phyloP scores from a whole-genome alignment of 2,113 vertebrate genomes.

The Hiodon alosoides region DNA sequence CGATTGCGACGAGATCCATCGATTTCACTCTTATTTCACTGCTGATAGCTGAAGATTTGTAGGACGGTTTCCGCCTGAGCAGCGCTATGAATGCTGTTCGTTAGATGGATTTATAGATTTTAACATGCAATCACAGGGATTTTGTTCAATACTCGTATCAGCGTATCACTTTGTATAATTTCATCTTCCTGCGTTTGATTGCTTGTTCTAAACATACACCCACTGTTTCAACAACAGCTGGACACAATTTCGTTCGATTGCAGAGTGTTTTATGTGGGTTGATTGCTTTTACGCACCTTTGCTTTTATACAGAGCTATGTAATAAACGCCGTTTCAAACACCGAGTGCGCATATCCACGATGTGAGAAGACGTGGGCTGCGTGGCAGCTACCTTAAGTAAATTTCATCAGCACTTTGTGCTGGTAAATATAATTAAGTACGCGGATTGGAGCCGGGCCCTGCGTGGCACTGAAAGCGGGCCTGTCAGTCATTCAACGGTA shows the following conservation, averaged over 20 bases:
- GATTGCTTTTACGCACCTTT: neutral
- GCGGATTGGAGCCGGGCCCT: conserved; percentile 3
- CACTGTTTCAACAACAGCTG: neutral
- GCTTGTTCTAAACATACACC: neutral
- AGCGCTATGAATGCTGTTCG: neutral
- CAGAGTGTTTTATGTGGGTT: neutral
- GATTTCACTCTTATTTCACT: too few relatives aligned
- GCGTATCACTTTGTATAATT: neutral
- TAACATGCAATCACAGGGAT: neutral
- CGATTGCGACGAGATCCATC: too few relatives aligned
- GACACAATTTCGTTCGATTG: neutral
- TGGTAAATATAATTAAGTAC: conserved; percentile 10
- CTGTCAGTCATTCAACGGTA: conserved; percentile 2
- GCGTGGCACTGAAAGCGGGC: neutral
- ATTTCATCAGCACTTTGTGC: conserved; percentile 11
- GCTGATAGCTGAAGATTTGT: neutral
- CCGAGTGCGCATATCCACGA: neutral
- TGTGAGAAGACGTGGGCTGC: neutral
- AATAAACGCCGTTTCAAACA: neutral
- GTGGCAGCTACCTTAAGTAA: neutral
- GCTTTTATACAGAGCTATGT: neutral
- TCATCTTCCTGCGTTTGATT: neutral
- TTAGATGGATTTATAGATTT: neutral
- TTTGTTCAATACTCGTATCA: neutral
- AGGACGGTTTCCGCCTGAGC: neutral